phyloP scores from a whole-genome alignment of 2,113 vertebrate genomes.

The Aepyceros melampus region DNA sequence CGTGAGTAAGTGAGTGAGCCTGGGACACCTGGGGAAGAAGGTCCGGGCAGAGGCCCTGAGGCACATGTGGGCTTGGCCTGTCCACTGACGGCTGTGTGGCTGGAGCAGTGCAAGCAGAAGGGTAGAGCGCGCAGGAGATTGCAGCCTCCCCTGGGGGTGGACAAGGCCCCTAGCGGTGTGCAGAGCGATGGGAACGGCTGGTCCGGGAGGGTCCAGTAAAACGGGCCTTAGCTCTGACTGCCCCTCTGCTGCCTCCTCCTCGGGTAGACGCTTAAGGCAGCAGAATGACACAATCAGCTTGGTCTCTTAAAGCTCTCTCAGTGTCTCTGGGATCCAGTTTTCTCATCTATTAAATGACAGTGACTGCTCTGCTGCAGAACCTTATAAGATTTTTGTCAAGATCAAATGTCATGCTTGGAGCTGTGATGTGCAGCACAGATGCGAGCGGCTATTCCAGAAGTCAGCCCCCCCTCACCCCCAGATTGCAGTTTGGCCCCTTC shows the following conservation, averaged over 20 bases:
- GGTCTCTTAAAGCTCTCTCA: not conserved
- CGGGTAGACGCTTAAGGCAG: not conserved
- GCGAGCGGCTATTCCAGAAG: not conserved
- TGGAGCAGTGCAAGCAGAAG: not conserved
- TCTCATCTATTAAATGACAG: not conserved
- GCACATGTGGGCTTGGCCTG: not conserved
- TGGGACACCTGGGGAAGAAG: not conserved
- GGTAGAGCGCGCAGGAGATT: fast-evolving
- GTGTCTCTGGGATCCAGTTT: not conserved
- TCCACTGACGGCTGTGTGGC: not conserved
- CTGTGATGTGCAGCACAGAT: fast-evolving
- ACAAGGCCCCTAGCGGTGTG: fast-evolving
- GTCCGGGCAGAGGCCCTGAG: not conserved
- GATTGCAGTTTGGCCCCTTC: not conserved
- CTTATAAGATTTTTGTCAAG: not conserved
- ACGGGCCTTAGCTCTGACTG: not conserved
- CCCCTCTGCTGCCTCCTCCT: not conserved
- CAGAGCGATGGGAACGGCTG: not conserved
- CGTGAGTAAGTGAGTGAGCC: not conserved
- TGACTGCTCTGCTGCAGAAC: not conserved
- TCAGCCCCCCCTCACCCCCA: not conserved
- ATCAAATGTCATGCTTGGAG: not conserved
- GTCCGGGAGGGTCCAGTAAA: not conserved
- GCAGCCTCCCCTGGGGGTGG: fast-evolving
- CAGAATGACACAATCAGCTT: not conserved